These are phyloP conservation scores for Piezodorus guildinii DNA, from an alignment of 1,140 invertebrate species.

Conservation along the genomic window DNA sequence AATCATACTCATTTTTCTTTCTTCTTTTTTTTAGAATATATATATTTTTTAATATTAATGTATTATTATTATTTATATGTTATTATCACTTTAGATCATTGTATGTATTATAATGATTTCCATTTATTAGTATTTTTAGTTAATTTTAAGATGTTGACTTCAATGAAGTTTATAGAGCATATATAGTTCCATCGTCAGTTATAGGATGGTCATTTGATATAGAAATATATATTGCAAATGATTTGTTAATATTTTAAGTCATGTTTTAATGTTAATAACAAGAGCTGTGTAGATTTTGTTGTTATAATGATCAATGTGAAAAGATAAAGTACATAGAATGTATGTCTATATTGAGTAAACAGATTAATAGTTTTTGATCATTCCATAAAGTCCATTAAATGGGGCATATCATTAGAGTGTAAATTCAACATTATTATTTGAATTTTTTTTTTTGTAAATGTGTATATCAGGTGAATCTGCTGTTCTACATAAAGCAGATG, in stretches of 20 bases:
- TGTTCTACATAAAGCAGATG: constrained; percentile 2
- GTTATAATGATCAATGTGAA: neutral
- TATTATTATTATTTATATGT: neutral
- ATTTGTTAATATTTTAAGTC: constrained; percentile 1
- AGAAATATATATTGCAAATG: neutral
- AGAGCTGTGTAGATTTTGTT: neutral
- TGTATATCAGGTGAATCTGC: constrained; percentile 6
- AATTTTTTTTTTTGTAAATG: neutral
- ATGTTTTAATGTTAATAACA: neutral
- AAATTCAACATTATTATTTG: neutral
- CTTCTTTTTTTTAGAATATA: neutral
- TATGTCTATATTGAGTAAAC: no score
- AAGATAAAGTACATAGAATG: neutral
- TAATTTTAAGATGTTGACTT: constrained; percentile 10
- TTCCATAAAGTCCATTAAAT: neutral
- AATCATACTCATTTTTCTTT: neutral
- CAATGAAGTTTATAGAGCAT: neutral
- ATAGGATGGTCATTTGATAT: neutral
- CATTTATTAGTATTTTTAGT: neutral
- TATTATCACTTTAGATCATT: neutral
- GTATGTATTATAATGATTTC: neutral
- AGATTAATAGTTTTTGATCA: constrained; percentile 6
- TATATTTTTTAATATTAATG: neutral
- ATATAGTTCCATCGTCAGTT: neutral
- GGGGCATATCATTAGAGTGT: constrained; percentile 10